Percentiles rank a stretch among this genome's conserved stretches.
Conservation (phyloP, 2,888 invertebrate species). For the Nesidiocoris tenuis region DNA sequence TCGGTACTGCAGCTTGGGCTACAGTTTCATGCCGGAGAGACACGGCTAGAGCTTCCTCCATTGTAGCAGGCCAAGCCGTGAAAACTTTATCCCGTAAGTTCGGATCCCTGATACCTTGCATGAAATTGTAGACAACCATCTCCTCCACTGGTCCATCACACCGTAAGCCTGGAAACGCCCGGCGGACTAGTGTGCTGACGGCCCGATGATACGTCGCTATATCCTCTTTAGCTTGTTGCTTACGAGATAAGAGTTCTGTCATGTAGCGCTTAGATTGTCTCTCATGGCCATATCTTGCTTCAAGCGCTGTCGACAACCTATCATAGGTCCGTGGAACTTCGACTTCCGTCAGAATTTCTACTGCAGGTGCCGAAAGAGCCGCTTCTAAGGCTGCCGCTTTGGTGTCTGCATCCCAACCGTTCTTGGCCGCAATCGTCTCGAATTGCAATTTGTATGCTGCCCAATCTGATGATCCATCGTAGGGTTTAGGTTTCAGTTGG, state of each 20-base stretch:
- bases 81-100: background rate
- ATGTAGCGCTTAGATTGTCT: background rate
- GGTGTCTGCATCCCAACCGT: background rate
- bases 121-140: conserved; percentile 4
- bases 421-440: background rate
- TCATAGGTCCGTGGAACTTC: background rate
- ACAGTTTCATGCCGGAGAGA: conserved; percentile 1
- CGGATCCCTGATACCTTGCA: background rate
- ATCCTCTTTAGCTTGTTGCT: background rate
- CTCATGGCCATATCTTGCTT: background rate
- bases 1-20: background rate
- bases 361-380: background rate
- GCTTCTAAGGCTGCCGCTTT: background rate
- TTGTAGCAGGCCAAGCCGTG: background rate
- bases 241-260: background rate
- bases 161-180: no score
- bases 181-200: background rate
- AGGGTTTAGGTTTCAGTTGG: background rate
- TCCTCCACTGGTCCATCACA: no score
- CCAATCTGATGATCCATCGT: background rate
- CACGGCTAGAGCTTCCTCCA: conserved; percentile 1
- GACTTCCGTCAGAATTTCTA: background rate
- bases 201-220: background rate
- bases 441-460: background rate
- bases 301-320: background rate